These are phyloP conservation scores for Falco peregrinus DNA, from an alignment of 2,797 vertebrate species.

Conservation along the genomic window DNA sequence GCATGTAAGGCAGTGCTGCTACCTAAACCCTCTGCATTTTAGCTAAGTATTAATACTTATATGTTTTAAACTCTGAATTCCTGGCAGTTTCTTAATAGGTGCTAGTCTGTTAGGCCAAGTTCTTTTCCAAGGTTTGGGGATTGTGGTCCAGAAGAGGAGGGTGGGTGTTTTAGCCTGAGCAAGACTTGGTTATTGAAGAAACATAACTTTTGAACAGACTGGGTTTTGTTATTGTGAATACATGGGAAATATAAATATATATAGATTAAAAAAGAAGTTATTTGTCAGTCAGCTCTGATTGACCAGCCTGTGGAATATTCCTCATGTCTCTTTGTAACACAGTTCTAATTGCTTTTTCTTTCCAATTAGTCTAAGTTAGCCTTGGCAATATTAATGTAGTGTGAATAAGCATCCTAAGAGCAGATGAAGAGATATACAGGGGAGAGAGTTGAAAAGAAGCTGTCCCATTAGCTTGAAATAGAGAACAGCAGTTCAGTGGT, in stretches of 20 bases:
- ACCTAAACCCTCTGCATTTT: neutral
- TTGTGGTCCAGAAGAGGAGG: neutral
- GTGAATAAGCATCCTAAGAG: neutral
- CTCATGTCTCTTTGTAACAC: neutral
- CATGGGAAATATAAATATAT: neutral
- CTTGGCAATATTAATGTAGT: fast-evolving
- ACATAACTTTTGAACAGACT: neutral
- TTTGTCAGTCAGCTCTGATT: neutral
- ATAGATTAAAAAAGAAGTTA: neutral
- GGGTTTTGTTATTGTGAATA: neutral
- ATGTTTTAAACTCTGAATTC: neutral
- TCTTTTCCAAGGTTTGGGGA: neutral
- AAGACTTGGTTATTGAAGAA: neutral
- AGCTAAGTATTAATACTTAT: neutral
- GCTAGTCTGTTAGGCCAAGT: neutral
- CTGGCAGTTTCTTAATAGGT: neutral
- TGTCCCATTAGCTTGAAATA: neutral
- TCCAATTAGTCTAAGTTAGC: neutral
- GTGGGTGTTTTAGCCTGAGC: neutral
- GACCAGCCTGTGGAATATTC: neutral
- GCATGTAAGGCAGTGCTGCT: neutral
- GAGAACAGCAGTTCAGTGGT: neutral
- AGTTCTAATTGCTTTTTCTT: neutral
- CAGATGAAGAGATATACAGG: fast-evolving
- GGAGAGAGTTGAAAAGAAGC: neutral